These are phyloP conservation scores for Cheumatopsyche charites DNA, from an alignment of 1,140 invertebrate genomes.

Conservation along the genomic window DNA sequence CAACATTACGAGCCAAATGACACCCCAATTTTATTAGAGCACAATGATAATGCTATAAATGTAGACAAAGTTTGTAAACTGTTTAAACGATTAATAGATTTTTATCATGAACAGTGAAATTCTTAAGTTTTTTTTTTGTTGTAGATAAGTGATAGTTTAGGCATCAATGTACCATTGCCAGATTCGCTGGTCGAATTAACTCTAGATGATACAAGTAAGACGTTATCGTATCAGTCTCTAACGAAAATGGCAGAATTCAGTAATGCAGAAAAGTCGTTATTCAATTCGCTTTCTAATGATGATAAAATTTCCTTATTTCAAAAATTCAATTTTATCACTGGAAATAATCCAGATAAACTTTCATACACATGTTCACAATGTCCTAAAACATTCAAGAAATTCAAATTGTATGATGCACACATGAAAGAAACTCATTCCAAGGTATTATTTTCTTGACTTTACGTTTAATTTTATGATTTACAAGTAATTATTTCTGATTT, in stretches of 20 bases:
- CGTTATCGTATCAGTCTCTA: slow-evolving; percentile 53
- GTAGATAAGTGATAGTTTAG: slow-evolving; percentile 55
- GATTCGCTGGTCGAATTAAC: slow-evolving; percentile 60
- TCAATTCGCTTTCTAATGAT: slow-evolving; percentile 38
- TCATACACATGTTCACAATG: slow-evolving; percentile 64
- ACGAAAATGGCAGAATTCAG: slow-evolving; percentile 32
- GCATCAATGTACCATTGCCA: slow-evolving; percentile 55
- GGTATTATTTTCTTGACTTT: slow-evolving; percentile 51
- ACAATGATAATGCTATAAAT: slow-evolving; percentile 52
- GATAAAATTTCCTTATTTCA: slow-evolving; percentile 40
- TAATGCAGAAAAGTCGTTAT: slow-evolving; percentile 39
- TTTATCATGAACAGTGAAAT: not conserved
- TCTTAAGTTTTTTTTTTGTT: slow-evolving; percentile 31
- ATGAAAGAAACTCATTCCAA: slow-evolving; percentile 64
- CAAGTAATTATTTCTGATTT: not conserved
- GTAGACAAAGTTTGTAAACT: slow-evolving; percentile 32
- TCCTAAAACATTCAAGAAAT: slow-evolving; percentile 67
- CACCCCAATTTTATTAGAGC: slow-evolving; percentile 54
- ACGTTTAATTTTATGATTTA: not conserved
- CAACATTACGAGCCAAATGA: slow-evolving; percentile 74
- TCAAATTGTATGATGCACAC: slow-evolving; percentile 70
- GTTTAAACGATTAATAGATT: not conserved
- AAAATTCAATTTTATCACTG: slow-evolving; percentile 34
- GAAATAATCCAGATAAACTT: slow-evolving; percentile 50
- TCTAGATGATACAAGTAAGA: slow-evolving; percentile 56